Evolutionary conservation across 2,888 invertebrate species (phyloP).

Genomic region (Lissocephala sabroskyi): DNA sequence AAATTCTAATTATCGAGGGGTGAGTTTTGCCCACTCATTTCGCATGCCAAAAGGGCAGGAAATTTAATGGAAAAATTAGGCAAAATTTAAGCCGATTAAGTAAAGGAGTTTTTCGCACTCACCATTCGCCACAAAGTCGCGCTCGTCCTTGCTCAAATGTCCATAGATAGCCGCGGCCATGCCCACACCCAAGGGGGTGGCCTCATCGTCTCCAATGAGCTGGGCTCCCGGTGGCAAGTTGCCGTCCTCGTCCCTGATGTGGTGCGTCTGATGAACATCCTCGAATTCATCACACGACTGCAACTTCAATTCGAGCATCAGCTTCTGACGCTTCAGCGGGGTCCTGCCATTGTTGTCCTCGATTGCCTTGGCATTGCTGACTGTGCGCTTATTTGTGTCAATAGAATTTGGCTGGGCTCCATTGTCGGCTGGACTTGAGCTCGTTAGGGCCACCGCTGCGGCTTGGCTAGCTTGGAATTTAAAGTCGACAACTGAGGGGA

Average conservation of each 20-base stretch:
- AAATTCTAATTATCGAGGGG: constrained; percentile 36
- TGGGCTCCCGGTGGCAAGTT: neutral
- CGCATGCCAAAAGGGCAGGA: constrained; percentile 15
- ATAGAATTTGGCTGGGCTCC: constrained; percentile 27
- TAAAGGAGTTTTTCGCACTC: constrained; percentile 22
- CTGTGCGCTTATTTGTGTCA: constrained; percentile 61
- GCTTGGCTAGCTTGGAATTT: too few relatives aligned
- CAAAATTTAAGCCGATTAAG: too few relatives aligned
- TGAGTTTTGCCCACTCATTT: constrained; percentile 1
- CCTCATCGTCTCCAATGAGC: too few relatives aligned
- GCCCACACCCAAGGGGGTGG: too few relatives aligned
- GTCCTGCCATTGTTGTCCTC: constrained; percentile 14
- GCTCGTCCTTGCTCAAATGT: constrained; percentile 42
- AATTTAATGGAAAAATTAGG: too few relatives aligned
- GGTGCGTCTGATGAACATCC: constrained; percentile 12
- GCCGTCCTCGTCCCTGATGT: constrained; percentile 4
- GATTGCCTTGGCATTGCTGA: constrained; percentile 45
- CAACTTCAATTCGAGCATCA: constrained; percentile 30
- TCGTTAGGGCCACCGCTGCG: too few relatives aligned
- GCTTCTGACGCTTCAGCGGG: constrained; percentile 19
- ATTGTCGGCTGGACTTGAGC: too few relatives aligned
- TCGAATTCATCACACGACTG: constrained; percentile 41
- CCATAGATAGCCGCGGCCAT: constrained; percentile 30
- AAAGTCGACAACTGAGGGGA: constrained; percentile 25
- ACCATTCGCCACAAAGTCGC: constrained; percentile 39